phyloP scores from a whole-genome alignment of 2,797 vertebrate genomes.

The Sebastolobus alascanus region DNA sequence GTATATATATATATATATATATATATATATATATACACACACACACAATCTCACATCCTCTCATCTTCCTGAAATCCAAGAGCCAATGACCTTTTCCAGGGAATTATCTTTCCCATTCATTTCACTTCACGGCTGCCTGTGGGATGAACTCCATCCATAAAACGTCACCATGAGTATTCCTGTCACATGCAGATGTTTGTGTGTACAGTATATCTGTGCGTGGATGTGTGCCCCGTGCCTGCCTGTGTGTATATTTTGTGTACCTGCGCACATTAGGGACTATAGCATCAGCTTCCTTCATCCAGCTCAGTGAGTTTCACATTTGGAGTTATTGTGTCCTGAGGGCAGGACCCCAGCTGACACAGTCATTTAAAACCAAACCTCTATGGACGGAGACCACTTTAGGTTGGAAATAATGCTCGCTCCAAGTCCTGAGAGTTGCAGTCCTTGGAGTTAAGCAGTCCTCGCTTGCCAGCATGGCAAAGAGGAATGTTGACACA shows the following conservation, averaged over 20 bases:
- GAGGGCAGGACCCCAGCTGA: conserved; percentile 36
- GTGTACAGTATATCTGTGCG: conserved; percentile 10
- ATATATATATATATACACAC: conserved; percentile 1
- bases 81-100: conserved; percentile 62
- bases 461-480: conserved; percentile 7
- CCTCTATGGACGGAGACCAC: conserved; percentile 31
- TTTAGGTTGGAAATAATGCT: conserved; percentile 47
- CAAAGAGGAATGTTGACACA: neutral
- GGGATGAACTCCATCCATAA: conserved; percentile 25
- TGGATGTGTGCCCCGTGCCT: conserved; percentile 9
- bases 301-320: conserved; percentile 55
- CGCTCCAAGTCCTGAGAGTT: conserved; percentile 10
- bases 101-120: conserved; percentile 64
- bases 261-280: conserved; percentile 33
- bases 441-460: conserved; percentile 22
- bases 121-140: conserved; percentile 38
- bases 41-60: conserved; percentile 9
- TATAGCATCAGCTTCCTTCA: conserved; percentile 32
- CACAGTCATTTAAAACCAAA: conserved; percentile 50
- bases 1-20: conserved; percentile 14
- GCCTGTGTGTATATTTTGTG: conserved; percentile 23
- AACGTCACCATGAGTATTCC: conserved; percentile 1
- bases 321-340: conserved; percentile 56
- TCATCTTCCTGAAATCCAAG: conserved; percentile 46
- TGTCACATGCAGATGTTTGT: conserved; percentile 36